phyloP scores from a whole-genome alignment of 2,113 vertebrate genomes.

The Anser cygnoides region DNA sequence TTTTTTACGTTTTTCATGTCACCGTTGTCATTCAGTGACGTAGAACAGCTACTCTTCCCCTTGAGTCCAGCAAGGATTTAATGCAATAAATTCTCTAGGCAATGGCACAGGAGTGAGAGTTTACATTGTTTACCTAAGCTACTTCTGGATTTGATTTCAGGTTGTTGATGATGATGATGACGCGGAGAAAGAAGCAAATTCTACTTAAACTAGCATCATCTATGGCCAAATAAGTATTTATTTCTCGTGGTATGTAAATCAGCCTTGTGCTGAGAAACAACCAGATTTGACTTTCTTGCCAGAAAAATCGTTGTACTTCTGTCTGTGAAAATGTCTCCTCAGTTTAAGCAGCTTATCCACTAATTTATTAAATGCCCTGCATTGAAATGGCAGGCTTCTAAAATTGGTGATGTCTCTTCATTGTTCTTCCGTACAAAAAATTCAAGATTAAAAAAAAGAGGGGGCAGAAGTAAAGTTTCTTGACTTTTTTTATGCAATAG shows the following conservation, averaged over 20 bases:
- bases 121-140: background rate
- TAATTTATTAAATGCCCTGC: constrained; percentile 31
- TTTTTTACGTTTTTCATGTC: background rate
- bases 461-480: background rate
- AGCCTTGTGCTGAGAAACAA: constrained; percentile 26
- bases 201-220: constrained; percentile 62
- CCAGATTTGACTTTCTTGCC: background rate
- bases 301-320: constrained; percentile 28
- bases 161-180: constrained; percentile 78
- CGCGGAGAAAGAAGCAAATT: constrained; percentile 76
- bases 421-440: background rate
- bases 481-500: background rate
- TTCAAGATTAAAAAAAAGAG: background rate
- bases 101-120: background rate
- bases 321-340: background rate
- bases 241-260: background rate
- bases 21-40: fast-evolving
- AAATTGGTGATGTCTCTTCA: background rate
- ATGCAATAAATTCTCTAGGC: background rate
- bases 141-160: constrained; percentile 64
- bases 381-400: background rate
- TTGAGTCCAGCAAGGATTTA: background rate
- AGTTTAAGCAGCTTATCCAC: background rate
- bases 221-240: constrained; percentile 20
- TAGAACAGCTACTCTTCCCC: background rate